Evolutionary conservation across 53 echinoderm and acorn worm species (phyloP), one percentile per base, ranked within the genome.

Genomic region (Antedon mediterranea): DNA sequence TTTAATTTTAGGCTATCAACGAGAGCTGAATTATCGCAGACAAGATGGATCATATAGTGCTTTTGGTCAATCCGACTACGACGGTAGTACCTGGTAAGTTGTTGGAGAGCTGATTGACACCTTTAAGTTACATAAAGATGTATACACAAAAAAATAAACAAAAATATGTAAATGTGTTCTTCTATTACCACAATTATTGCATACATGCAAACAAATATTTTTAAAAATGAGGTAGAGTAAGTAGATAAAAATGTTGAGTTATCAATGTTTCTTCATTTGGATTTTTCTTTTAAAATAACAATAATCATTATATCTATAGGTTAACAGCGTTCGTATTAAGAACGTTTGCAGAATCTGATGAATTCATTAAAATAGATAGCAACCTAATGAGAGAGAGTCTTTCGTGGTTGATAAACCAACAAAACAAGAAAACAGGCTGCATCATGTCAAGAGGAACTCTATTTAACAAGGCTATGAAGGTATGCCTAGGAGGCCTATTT

Each of bases 1-100:
- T 85, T 90, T 93, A 83, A 82, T 83, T 32, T 78, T 78, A 18
- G 93, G 93, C 70, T 93, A 93, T 84, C 93, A 93, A 74, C 88
- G 93, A 3, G 90, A 93, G 83, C 84, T 93, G 30, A 93, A 85
- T 71, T 93, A 90, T 33, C 88, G 90, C 33, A 88, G 90, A 18
- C 14, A 43, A 4, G 93, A 93, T 34, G 89, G 85, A 71, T 90
- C 93, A 28, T 93, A 88, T 78, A 90, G 90, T 0, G 93, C 88
- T 0, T 93, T 90, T 76, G 93, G 93, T 28, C 78, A 79, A 71
- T 81, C 77, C 0, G 90, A 90, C 75, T 70, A 27, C 28, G 77
- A 77, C 0, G 88, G 88, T 72, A 29, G 57, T 74, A 4, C 31
- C 20, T n/a, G 78, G 30, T 72, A 14, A 28, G 30, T 72, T n/a